Percentiles rank a stretch among this genome's conserved stretches.
Conservation (phyloP, 1,140 invertebrate genomes). For the Macrosteles quadrilineatus region DNA sequence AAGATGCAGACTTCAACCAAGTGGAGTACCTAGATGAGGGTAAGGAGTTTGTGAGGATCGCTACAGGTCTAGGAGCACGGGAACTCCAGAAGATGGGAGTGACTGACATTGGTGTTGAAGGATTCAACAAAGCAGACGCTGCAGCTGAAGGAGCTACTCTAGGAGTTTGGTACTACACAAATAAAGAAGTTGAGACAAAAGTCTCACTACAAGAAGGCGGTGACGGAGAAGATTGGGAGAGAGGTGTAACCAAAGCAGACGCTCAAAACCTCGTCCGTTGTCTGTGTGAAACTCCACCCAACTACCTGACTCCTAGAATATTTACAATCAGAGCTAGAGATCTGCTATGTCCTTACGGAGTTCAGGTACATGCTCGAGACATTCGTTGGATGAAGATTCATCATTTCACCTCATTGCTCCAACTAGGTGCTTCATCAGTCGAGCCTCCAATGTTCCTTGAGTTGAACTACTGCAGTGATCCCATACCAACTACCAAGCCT, state of each 20-base stretch:
- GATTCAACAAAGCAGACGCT: slow-evolving; percentile 69
- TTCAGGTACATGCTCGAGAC: slow-evolving; percentile 51
- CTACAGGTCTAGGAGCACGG: slow-evolving; percentile 51
- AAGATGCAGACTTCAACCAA: slow-evolving; percentile 50
- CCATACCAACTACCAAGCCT: slow-evolving; percentile 43
- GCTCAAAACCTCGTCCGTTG: slow-evolving; percentile 82
- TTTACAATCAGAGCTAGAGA: slow-evolving; percentile 60
- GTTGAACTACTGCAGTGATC: slow-evolving; percentile 46
- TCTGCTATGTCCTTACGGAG: slow-evolving; percentile 39
- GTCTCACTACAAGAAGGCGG: slow-evolving; percentile 48
- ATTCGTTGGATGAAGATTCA: slow-evolving; percentile 55
- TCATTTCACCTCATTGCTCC: slow-evolving; percentile 59
- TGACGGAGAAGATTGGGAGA: slow-evolving; percentile 63
- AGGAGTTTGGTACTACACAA: slow-evolving; percentile 65
- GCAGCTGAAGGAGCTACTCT: slow-evolving; percentile 72
- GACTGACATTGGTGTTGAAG: slow-evolving; percentile 66
- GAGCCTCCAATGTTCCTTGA: slow-evolving; percentile 59
- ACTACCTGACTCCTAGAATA: slow-evolving; percentile 81
- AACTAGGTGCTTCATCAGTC: slow-evolving; percentile 55
- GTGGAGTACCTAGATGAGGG: slow-evolving; percentile 54
- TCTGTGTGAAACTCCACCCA: slow-evolving; percentile 81
- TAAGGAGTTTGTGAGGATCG: slow-evolving; percentile 53
- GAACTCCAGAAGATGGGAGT: slow-evolving; percentile 60
- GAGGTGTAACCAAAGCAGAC: slow-evolving; percentile 71
- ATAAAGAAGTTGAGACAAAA: slow-evolving; percentile 58